phyloP scores from a whole-genome alignment of 2,113 vertebrate genomes.

The Lanius collurio region DNA sequence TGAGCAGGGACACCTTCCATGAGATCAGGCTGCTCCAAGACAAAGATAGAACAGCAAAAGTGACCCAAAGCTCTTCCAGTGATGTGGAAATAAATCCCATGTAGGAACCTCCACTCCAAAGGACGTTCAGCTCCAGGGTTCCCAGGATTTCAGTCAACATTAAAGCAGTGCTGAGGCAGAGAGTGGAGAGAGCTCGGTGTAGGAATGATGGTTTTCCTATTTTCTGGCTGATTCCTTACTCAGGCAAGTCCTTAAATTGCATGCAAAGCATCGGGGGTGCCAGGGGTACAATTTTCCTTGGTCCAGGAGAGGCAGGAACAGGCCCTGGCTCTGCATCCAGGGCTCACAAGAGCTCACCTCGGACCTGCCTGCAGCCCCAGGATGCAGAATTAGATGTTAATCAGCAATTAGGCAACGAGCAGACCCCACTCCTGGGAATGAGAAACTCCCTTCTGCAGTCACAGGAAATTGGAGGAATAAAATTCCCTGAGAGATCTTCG shows the following conservation, averaged over 20 bases:
- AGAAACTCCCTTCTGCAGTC: neutral
- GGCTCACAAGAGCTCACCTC: neutral
- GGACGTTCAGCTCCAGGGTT: neutral
- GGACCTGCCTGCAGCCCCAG: neutral
- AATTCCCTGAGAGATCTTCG: rapidly evolving
- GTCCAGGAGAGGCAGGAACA: neutral
- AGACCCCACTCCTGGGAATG: neutral
- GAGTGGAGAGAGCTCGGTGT: neutral
- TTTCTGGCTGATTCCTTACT: neutral
- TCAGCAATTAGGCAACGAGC: conserved; percentile 14
- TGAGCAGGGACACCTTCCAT: neutral
- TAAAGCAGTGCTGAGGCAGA: neutral
- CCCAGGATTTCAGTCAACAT: neutral
- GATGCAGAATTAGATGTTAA: neutral
- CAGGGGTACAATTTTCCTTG: neutral
- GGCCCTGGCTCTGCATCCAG: neutral
- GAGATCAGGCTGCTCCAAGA: neutral
- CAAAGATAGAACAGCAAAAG: neutral
- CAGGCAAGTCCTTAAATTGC: neutral
- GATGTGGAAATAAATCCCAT: neutral
- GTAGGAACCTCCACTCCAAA: neutral
- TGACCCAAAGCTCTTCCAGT: neutral
- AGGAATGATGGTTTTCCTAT: neutral
- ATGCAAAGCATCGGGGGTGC: neutral
- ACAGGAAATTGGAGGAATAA: neutral